Percentiles rank a stretch among this genome's conserved stretches.
Evolutionary conservation across 2,113 vertebrate species (phyloP).

Genomic region (Tinamus guttatus): DNA sequence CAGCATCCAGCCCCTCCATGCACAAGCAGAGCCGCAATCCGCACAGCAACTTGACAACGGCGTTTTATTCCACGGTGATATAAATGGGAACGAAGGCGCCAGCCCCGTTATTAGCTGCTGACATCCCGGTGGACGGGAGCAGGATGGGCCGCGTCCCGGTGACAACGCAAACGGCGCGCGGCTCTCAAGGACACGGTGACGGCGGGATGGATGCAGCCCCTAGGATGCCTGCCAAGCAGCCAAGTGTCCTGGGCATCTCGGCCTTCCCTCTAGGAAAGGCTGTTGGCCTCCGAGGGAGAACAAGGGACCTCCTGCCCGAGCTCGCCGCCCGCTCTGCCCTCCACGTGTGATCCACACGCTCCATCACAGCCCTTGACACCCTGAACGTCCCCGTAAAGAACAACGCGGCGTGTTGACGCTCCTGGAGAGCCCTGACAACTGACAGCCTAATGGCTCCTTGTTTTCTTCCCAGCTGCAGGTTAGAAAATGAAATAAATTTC

Average conservation of each 20-base stretch:
- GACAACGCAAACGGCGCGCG: neutral
- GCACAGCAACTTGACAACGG: too few species aligned
- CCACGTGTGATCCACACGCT: conserved; percentile 28
- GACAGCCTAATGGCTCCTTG: conserved; percentile 69
- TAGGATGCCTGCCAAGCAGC: neutral
- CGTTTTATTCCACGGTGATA: neutral
- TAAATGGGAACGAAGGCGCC: rapidly evolving
- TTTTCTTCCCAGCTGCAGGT: conserved; percentile 66
- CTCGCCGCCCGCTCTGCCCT: neutral
- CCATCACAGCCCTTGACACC: conserved; percentile 52
- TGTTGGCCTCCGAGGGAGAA: rapidly evolving
- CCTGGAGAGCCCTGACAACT: conserved; percentile 62
- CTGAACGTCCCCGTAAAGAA: conserved; percentile 68
- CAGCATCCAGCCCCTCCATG: neutral
- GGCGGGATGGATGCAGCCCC: too few species aligned
- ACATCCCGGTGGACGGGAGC: neutral
- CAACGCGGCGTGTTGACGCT: conserved; percentile 53
- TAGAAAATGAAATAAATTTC: conserved; percentile 71
- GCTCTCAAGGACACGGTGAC: neutral
- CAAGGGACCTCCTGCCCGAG: neutral
- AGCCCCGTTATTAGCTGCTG: neutral
- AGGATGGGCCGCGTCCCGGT: neutral
- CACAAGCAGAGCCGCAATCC: too few species aligned
- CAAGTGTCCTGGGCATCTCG: neutral
- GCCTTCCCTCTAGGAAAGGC: neutral